Evolutionary conservation across 2,888 invertebrate species (phyloP), one percentile per base, ranked within the genome.

Genomic region (Mongoloraphidia duomilia): DNA sequence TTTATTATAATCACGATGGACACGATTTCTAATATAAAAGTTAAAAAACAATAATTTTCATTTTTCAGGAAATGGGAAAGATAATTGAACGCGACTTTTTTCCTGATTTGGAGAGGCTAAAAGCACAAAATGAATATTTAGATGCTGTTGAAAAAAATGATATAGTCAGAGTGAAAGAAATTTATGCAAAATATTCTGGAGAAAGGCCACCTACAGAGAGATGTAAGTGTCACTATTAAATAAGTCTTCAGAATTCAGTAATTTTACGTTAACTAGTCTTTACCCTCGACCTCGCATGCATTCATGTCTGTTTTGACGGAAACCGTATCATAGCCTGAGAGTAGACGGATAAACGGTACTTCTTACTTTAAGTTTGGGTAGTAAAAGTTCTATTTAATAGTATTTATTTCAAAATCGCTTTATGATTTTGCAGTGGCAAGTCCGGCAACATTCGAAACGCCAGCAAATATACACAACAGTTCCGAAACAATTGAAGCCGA

Each of bases 61-160:
- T 50, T 26, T 61, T 71, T 37, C 66, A 88, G 80, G 84, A 86
- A 63, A 80, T 98, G 65, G 88, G 91, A 26, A 87, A 88, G 65
- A 97, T 98, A 47, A 96, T 98, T 57, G 91, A 96, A 63, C 78
- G 95, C 55, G 97, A 98, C 63, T 98, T 95, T 64, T 98, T 92
- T 63, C 98, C 98, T 0, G 95, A 97, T 65, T 68, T 98, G 53
- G 88, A 90, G 55, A 93, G 89, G 63, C 66, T 97, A 35, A 84
- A 85, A 58, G 93, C 92, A 0, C 93, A 95, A 63, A 88, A 89
- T 66, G 91, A 90, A 52, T 96, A 90, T 63, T 69, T 95, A 42
- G 92, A 94, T 57, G 97, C 97, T 0, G 71, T 91, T 41, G 87
- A 92, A 58, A 82, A 81, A 49, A 95, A 96, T 62, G 94, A 97